Evolutionary conservation across 2,888 invertebrate species (phyloP), one percentile per base, ranked within the genome.

Genomic region (Scaptomyza polygonia): DNA sequence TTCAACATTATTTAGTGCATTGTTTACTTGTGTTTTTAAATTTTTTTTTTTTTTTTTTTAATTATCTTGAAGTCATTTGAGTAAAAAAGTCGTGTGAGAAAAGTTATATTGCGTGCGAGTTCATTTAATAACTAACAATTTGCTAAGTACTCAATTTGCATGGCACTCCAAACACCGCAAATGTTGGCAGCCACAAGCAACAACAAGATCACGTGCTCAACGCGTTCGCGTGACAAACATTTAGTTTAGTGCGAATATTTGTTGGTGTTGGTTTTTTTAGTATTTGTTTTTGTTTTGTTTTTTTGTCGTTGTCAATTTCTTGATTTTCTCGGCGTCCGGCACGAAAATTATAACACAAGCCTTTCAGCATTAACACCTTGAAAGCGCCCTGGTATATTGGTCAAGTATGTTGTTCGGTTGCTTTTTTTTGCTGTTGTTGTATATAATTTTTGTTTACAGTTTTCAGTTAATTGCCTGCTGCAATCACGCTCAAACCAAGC

Each of bases 141-240:
- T 65, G 64, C 78, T 71, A 83, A 88, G 68, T 83, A 83, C 69
- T 79, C 72, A 79, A 77, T 88, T 84, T 78, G 63, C 87, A 63
- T 69, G 70, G 62, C 72, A 74, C 64, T 68, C 49, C 36, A 57
- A 51, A 51, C 44, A 58, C 39, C 32, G 55, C 36, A 43, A 55
- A 61, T 49, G 32, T 43, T 45, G 55, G 27, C 21, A 21, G 40
- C 63, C n/a, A 44, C 34, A 57, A 53, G 12, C 49, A 40, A 18
- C 45, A 51, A 52, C 51, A 63, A 45, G 44, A 52, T 47, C 64
- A 67, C 71, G 71, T 75, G 67, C 27, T 53, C 12, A 34, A 48
- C 32, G 48, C 21, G 57, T 30, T 77, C 56, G 76, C 76, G 76
- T 77, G 77, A 77, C 77, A 67, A 71, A 64, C 42, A 74, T 58